Evolutionary conservation across 2,888 invertebrate genomes (phyloP).

Genomic region (Dynastes hyllus): DNA sequence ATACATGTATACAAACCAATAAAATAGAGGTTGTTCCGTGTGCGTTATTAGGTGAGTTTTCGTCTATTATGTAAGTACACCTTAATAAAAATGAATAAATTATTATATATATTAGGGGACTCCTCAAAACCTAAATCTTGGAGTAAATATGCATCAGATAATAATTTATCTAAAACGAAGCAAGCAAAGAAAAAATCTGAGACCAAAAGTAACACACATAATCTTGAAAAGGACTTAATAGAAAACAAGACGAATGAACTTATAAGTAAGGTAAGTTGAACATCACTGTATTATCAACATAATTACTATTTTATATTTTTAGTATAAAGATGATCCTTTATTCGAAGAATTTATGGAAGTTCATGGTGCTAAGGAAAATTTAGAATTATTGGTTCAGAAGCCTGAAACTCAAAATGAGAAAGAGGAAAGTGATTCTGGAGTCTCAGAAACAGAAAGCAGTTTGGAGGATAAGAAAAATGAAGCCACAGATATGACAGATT

Average conservation of each 20-base stretch:
- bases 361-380: slow-evolving; percentile 76
- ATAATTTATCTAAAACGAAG: slow-evolving; percentile 77
- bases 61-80: not conserved
- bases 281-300: slow-evolving; percentile 16
- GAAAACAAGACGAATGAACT: slow-evolving; percentile 77
- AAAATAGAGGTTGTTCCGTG: slow-evolving; percentile 87
- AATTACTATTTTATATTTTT: slow-evolving; percentile 59
- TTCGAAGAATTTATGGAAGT: slow-evolving; percentile 92
- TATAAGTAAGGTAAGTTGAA: slow-evolving; percentile 75
- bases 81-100: not conserved
- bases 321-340: slow-evolving; percentile 90
- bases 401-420: slow-evolving; percentile 68
- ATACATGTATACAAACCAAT: slow-evolving; percentile 88
- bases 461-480: slow-evolving; percentile 70
- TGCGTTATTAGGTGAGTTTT: slow-evolving; percentile 75
- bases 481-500: slow-evolving; percentile 81
- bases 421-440: slow-evolving; percentile 71
- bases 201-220: slow-evolving; percentile 56
- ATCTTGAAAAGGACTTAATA: slow-evolving; percentile 60
- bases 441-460: slow-evolving; percentile 76
- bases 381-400: slow-evolving; percentile 64
- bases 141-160: slow-evolving; percentile 93
- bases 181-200: slow-evolving; percentile 67
- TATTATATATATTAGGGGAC: slow-evolving; percentile 69
- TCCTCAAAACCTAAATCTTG: slow-evolving; percentile 89